A percentile compares a stretch with the other conserved stretches of the same genome.
phyloP scores from a whole-genome alignment of 2,888 invertebrate genomes.

The Argyresthia albistria region DNA sequence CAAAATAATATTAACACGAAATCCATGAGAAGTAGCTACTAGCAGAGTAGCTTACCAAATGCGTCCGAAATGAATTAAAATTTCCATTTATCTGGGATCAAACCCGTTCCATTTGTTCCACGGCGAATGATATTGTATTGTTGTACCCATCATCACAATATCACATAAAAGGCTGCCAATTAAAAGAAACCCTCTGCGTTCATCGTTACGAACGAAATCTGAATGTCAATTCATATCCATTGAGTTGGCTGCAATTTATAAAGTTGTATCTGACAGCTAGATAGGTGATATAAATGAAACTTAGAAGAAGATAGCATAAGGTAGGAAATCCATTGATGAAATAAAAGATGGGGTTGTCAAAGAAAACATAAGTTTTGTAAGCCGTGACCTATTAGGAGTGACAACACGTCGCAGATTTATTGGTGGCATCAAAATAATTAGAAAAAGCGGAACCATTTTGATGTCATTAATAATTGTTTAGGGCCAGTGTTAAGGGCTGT shows the following conservation, averaged over 20 bases:
- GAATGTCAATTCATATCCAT: too few relatives aligned
- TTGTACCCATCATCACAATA: conserved; percentile 29
- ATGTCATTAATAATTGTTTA: too few relatives aligned
- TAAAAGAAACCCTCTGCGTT: too few relatives aligned
- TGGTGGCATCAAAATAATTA: conserved; percentile 41
- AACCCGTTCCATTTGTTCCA: conserved; percentile 47
- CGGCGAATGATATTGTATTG: conserved; percentile 50
- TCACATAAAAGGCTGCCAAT: too few relatives aligned
- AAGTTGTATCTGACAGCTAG: neutral
- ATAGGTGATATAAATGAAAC: neutral
- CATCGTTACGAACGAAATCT: too few relatives aligned
- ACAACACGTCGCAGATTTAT: conserved; percentile 60
- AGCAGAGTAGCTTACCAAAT: too few relatives aligned
- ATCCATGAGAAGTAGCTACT: too few relatives aligned
- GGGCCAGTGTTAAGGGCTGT: neutral
- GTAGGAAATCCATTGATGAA: conserved; percentile 5
- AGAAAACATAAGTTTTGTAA: conserved; percentile 43
- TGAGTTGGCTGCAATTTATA: too few relatives aligned
- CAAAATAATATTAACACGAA: too few relatives aligned
- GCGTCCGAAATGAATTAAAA: conserved; percentile 39
- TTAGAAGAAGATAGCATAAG: neutral
- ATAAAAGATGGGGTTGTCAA: conserved; percentile 11
- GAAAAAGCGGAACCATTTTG: conserved; percentile 12
- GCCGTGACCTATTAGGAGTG: conserved; percentile 54
- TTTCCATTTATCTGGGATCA: conserved; percentile 50